A percentile compares a stretch with the other conserved stretches of the same genome.
Evolutionary conservation across 1,140 invertebrate genomes (phyloP).

Genomic region (Periplaneta americana): DNA sequence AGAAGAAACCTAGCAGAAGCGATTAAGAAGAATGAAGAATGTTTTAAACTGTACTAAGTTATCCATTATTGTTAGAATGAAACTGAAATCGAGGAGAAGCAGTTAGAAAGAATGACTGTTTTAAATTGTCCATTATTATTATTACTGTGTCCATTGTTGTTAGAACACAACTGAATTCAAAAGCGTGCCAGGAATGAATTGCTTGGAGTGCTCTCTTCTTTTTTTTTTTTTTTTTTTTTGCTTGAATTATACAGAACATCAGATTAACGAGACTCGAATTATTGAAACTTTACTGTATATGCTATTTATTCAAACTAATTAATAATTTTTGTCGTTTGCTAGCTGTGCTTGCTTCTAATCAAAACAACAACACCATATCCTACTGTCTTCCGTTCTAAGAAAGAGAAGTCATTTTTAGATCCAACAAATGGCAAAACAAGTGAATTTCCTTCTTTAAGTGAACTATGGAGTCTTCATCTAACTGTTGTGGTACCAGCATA

Average conservation of each 20-base stretch:
- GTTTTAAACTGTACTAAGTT: too few relatives aligned
- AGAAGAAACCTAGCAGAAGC: too few relatives aligned
- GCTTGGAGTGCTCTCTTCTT: too few relatives aligned
- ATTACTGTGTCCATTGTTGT: too few relatives aligned
- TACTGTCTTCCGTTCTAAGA: constrained; percentile 54
- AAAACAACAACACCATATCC: constrained; percentile 59
- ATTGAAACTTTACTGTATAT: background rate
- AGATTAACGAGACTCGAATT: background rate
- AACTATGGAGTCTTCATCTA: constrained; percentile 62
- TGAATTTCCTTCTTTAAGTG: constrained; percentile 68
- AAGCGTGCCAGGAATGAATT: too few relatives aligned
- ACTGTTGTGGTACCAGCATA: constrained; percentile 95
- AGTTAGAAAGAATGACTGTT: too few relatives aligned
- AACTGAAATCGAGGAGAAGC: too few relatives aligned
- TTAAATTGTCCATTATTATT: too few relatives aligned
- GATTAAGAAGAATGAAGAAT: too few relatives aligned
- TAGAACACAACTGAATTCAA: too few relatives aligned
- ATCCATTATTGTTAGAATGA: too few relatives aligned
- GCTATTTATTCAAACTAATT: background rate
- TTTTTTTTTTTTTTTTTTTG: too few relatives aligned
- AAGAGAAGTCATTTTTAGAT: constrained; percentile 74
- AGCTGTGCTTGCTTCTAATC: constrained; percentile 53
- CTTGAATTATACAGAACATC: background rate
- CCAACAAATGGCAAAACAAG: constrained; percentile 46
- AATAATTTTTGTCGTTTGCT: constrained; percentile 25